A percentile compares a stretch with the other conserved stretches of the same genome.
Evolutionary conservation across 2,797 vertebrate species (phyloP).

Genomic region (Brachyrhaphis roseni): DNA sequence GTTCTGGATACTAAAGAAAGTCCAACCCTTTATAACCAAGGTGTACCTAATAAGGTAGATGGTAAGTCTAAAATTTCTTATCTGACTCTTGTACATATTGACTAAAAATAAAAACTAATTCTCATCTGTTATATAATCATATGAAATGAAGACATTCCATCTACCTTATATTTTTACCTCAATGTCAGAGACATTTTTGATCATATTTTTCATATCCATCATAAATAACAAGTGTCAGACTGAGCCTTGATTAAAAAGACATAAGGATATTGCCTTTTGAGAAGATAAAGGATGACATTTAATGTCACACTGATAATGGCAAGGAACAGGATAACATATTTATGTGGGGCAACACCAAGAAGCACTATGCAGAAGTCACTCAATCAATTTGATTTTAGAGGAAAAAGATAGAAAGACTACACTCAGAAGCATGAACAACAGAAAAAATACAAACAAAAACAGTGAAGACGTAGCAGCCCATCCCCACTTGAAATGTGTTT

Average conservation of each 20-base stretch:
- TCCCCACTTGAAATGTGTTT: conserved; percentile 31
- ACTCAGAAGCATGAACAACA: neutral
- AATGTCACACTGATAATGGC: conserved; percentile 32
- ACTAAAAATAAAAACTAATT: neutral
- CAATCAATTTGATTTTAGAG: conserved; percentile 30
- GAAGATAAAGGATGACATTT: conserved; percentile 29
- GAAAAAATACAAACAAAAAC: neutral
- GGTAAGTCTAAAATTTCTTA: neutral
- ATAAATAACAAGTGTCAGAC: conserved; percentile 3
- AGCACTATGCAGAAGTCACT: conserved; percentile 15
- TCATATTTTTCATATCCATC: conserved; percentile 3
- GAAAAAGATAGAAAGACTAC: conserved; percentile 7
- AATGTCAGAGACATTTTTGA: neutral
- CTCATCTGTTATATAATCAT: neutral
- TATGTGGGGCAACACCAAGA: conserved; percentile 28
- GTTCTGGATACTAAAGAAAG: neutral
- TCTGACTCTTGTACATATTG: neutral
- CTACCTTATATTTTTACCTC: neutral
- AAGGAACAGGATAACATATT: conserved; percentile 28
- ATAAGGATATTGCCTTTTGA: conserved; percentile 6
- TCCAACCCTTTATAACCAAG: neutral
- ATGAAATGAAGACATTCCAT: neutral
- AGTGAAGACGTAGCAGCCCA: conserved; percentile 45
- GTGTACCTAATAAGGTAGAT: neutral
- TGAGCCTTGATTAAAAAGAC: neutral